Percentiles rank a stretch among this genome's conserved stretches.
Conservation (phyloP, 2,113 vertebrate species). For the Anthoscopus minutus region DNA sequence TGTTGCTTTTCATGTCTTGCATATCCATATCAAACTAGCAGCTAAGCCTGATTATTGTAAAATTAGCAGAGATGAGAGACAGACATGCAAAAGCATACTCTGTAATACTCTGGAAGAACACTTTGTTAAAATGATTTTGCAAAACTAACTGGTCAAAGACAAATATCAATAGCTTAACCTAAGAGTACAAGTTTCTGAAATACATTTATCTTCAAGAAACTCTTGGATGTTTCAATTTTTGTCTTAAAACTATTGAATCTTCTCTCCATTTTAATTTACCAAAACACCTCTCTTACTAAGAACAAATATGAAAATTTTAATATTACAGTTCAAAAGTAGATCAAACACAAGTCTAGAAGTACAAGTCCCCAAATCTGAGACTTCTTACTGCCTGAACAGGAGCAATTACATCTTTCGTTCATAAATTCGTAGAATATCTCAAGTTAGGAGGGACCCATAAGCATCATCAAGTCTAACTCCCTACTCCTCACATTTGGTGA, state of each 20-base stretch:
- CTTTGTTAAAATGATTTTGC: not conserved
- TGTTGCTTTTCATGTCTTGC: not conserved
- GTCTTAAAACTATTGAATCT: not conserved
- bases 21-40: not conserved
- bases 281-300: not conserved
- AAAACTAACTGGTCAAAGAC: not conserved
- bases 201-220: not conserved
- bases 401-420: not conserved
- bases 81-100: not conserved
- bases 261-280: not conserved
- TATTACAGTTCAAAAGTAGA: not conserved
- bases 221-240: not conserved
- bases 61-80: not conserved
- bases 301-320: not conserved
- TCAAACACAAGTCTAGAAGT: not conserved
- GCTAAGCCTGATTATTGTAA: not conserved
- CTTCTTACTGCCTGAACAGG: not conserved
- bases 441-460: not conserved
- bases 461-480: not conserved
- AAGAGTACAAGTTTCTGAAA: not conserved
- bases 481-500: not conserved
- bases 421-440: not conserved
- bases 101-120: not conserved
- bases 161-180: not conserved
- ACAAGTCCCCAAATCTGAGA: not conserved